Evolutionary conservation across 1,140 invertebrate species (phyloP), one percentile per base, ranked within the genome.

Genomic region (Diabrotica virgifera): DNA sequence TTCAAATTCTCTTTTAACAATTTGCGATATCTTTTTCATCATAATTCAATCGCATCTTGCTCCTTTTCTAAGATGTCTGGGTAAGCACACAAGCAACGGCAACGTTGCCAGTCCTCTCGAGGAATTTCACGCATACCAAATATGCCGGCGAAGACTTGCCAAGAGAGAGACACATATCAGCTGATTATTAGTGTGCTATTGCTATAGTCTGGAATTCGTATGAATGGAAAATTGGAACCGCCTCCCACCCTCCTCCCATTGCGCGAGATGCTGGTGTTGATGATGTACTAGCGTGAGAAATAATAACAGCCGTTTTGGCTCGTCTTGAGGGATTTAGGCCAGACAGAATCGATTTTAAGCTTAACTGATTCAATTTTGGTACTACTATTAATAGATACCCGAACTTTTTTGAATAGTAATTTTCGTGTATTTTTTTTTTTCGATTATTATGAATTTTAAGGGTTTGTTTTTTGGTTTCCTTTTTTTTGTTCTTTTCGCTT

Each of bases 51-150:
- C 40, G 40, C 2, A 46, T 10, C 40, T 46, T 3, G 40, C 4
- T 46, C 6, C 40, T 46, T 8, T 46, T 46, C 8, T 6, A 46
- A 46, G 40, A 46, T n/a, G 40, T 46, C 40, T 46, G 40, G 24
- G 24, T 4, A 24, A 24, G 1, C 24, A 24, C 24, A 24, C 24
- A 24, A 24, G 24, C 24, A 24, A 4, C 4, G 24, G n/a, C 40
- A 46, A 46, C 40, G 40, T 46, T 46, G 40, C 40, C 40, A 46
- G 8, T 8, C n/a, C n/a, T 46, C 40, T 46, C 40, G 40, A n/a
- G 40, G 40, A 46, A 46, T 46, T 46, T 46, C 40, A 46, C 40
- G 40, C 40, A 46, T 46, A 46, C 40, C 40, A 46, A 46, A 46
- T 46, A 46, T 10, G n/a, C 40, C 40, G 40, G 40, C 40, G 40